Conservation (phyloP, 2,888 invertebrate species). For the Camptogramma bilineatum region DNA sequence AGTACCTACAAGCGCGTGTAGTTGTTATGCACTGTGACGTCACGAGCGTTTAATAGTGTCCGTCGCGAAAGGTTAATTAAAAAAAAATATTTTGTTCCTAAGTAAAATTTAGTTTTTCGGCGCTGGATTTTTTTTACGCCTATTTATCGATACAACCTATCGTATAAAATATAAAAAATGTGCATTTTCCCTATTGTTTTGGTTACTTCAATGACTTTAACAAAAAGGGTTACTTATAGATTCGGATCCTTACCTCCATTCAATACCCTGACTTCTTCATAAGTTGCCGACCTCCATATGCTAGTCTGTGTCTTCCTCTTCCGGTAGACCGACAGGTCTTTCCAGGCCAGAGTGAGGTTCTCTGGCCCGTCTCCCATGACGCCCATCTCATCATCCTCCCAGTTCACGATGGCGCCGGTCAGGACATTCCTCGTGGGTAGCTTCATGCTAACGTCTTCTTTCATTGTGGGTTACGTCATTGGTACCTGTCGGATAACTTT, state of each 20-base stretch:
- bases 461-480: conserved; percentile 72
- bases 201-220: too few relatives aligned
- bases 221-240: too few relatives aligned
- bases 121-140: too few relatives aligned
- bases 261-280: conserved; percentile 82
- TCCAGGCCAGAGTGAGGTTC: conserved; percentile 82
- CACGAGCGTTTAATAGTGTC: too few relatives aligned
- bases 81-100: too few relatives aligned
- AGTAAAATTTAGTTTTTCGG: too few relatives aligned
- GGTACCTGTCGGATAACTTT: conserved; percentile 42
- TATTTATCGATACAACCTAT: too few relatives aligned
- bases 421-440: conserved; percentile 76
- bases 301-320: conserved; percentile 77
- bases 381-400: conserved; percentile 76
- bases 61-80: too few relatives aligned
- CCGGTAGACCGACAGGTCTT: conserved; percentile 81
- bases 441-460: conserved; percentile 57
- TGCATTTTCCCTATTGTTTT: too few relatives aligned
- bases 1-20: too few relatives aligned
- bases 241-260: conserved; percentile 86
- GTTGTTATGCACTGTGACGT: too few relatives aligned
- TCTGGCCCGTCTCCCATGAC: conserved; percentile 64
- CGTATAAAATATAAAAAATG: too few relatives aligned
- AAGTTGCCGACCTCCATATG: conserved; percentile 78
- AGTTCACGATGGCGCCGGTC: conserved; percentile 77